Evolutionary conservation across 2,797 vertebrate species (phyloP).

Genomic region (Champsocephalus esox): DNA sequence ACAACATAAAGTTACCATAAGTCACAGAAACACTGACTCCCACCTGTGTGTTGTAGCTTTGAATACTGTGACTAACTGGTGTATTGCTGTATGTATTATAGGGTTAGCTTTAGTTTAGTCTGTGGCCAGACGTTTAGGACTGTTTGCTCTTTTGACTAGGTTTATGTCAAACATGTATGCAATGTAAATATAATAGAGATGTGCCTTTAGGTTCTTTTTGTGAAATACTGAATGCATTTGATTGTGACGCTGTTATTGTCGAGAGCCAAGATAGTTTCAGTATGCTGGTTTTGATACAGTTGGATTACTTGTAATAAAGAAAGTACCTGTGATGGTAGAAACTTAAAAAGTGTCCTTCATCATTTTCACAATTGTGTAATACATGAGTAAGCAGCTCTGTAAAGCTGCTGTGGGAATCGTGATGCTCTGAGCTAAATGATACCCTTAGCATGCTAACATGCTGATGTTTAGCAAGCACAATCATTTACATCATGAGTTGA

Average conservation of each 20-base stretch:
- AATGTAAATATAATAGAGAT: conserved; percentile 81
- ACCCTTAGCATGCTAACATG: not conserved
- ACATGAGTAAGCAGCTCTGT: not conserved
- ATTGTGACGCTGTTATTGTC: conserved; percentile 49
- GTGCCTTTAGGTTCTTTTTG: conserved; percentile 76
- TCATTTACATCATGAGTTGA: not conserved
- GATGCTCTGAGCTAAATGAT: not conserved
- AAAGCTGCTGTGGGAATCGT: not conserved
- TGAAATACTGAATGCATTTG: conserved; percentile 45
- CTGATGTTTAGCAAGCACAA: not conserved
- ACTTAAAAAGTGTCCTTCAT: conserved; percentile 5
- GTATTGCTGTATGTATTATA: conserved; percentile 48
- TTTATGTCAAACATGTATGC: conserved; percentile 67
- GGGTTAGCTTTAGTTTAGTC: conserved; percentile 37
- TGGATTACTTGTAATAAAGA: conserved; percentile 82
- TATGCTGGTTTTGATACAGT: conserved; percentile 75
- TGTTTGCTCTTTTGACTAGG: conserved; percentile 48
- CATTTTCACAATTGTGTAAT: not conserved
- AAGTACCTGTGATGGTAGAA: conserved; percentile 69
- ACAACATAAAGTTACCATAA: conserved; percentile 37
- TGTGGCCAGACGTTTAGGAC: conserved; percentile 40
- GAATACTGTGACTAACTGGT: conserved; percentile 57
- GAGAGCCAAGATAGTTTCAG: conserved; percentile 35
- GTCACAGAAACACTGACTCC: conserved; percentile 42
- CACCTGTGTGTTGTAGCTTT: conserved; percentile 57